Evolutionary conservation across 2,888 invertebrate species (phyloP).

Genomic region (Plusia festucae): DNA sequence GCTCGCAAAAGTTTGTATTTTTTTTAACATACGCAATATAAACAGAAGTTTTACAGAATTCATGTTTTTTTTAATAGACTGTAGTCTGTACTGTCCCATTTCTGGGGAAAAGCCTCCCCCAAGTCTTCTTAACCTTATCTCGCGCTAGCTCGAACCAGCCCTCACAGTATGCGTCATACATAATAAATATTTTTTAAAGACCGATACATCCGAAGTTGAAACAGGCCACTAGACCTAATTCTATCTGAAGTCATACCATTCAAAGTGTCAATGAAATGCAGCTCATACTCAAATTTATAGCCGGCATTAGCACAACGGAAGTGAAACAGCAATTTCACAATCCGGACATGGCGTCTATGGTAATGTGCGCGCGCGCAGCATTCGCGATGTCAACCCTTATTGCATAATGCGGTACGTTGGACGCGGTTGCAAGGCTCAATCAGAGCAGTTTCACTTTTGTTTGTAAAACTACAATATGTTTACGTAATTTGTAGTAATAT

Average conservation of each 20-base stretch:
- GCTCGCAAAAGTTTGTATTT: too few species aligned
- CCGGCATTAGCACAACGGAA: constrained; percentile 71
- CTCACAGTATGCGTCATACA: too few species aligned
- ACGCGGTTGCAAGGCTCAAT: constrained; percentile 80
- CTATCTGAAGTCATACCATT: background rate
- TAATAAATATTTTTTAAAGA: too few species aligned
- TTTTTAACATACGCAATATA: too few species aligned
- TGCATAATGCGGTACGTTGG: constrained; percentile 80
- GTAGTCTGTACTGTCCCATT: too few species aligned
- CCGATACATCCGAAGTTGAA: too few species aligned
- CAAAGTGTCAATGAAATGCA: constrained; percentile 19
- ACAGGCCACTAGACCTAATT: background rate
- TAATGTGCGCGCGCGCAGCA: constrained; percentile 70
- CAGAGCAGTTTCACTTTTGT: constrained; percentile 81
- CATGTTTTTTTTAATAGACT: too few species aligned
- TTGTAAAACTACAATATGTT: constrained; percentile 54
- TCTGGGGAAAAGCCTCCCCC: too few species aligned
- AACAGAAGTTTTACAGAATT: too few species aligned
- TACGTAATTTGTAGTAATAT: constrained; percentile 48
- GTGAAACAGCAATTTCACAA: constrained; percentile 86
- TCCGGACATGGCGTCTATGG: constrained; percentile 80
- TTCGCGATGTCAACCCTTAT: constrained; percentile 79
- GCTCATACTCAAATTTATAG: constrained; percentile 35
- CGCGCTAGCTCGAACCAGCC: too few species aligned
- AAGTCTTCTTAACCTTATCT: too few species aligned